Evolutionary conservation across 2,888 invertebrate genomes (phyloP), one percentile per base, ranked within the genome.

Genomic region (Zele albiditarsus): DNA sequence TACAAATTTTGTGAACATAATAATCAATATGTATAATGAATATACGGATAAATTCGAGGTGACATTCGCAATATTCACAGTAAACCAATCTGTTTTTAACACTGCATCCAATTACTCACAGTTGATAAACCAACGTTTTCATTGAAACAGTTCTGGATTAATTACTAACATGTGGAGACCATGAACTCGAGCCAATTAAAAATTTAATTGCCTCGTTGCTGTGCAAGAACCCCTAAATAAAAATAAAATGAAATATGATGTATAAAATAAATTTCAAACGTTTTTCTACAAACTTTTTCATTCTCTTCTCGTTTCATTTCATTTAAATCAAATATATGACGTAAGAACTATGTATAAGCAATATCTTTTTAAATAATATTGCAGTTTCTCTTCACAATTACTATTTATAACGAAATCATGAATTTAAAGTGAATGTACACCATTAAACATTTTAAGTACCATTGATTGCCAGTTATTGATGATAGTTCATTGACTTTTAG

Each of bases 111-210:
- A 53, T 53, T 53, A 53, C 20, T 53, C 53, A 53, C 20, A 53
- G 53, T 10, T 53, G 53, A 53, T 53, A 53, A 53, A 53, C 20
- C 53, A 53, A 53, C 53, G 10, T 53, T 53, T 53, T 20, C 20
- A 53, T 20, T 53, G 20, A 20, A 53, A 23, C 20, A 53, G 53
- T 20, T 10, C 53, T 8, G 53, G 53, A 53, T 53, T 53, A 53
- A 53, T 53, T 53, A 53, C 23, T 53, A 53, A 20, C 20, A 53
- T 53, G 20, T 53, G 20, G n/a, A 20, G 20, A 53, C 53, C 5
- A 53, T 53, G n/a, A 53, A 53, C 53, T 53, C 20, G 23, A 10
- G 53, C 53, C 53, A 53, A 23, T 53, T 53, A 53, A 53, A 53
- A 53, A 53, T 53, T 53, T 53, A 53, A 53, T 53, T 53, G 6